phyloP scores from a whole-genome alignment of 2,113 vertebrate species.

The Vombatus ursinus region DNA sequence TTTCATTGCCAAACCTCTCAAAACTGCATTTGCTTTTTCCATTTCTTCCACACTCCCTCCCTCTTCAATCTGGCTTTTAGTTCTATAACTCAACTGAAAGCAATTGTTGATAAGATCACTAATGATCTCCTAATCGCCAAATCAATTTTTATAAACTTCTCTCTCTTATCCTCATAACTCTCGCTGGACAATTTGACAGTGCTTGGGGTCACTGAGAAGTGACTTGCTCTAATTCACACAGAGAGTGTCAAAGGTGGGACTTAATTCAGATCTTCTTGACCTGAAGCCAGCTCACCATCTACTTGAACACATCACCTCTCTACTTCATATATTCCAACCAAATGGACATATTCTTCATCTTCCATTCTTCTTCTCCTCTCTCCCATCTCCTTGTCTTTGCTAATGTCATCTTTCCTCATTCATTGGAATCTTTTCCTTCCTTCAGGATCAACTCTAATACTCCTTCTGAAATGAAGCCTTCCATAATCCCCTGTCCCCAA shows the following conservation, averaged over 20 bases:
- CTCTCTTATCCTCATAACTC: background rate
- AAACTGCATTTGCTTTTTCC: background rate
- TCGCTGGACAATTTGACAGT: background rate
- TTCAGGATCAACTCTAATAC: background rate
- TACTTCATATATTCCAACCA: background rate
- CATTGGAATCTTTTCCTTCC: background rate
- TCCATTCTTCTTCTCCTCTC: background rate
- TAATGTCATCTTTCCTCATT: background rate
- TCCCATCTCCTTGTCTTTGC: background rate
- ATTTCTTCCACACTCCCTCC: background rate
- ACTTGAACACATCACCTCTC: background rate
- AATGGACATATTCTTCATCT: background rate
- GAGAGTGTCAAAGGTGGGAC: background rate
- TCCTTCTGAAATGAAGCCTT: background rate
- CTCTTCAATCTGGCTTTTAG: background rate
- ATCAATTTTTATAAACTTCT: background rate
- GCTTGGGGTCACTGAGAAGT: background rate
- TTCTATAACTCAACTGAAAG: background rate
- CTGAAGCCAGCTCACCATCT: background rate
- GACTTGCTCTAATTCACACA: no score
- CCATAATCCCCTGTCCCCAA: background rate
- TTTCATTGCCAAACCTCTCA: background rate
- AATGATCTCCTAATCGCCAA: background rate
- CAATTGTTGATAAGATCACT: background rate
- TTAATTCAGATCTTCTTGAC: background rate